These are phyloP conservation scores for Andrena dorsata DNA, from an alignment of 2,888 invertebrate species.

Conservation along the genomic window DNA sequence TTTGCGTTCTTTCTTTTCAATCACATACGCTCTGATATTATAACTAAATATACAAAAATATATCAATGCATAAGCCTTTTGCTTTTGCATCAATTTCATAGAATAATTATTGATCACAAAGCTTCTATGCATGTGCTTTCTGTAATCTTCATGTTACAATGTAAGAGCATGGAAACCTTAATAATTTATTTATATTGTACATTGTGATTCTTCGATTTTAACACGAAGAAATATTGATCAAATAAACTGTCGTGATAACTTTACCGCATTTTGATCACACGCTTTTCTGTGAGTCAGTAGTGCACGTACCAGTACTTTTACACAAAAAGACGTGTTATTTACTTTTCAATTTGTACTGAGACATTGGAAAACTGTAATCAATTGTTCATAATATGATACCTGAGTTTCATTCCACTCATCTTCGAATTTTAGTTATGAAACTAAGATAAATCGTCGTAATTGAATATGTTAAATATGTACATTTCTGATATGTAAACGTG, in stretches of 20 bases:
- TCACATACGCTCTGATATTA: slow-evolving; percentile 1
- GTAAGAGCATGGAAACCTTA: slow-evolving; percentile 30
- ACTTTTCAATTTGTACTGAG: slow-evolving; percentile 18
- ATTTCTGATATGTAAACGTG: too few species aligned
- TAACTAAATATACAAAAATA: slow-evolving; percentile 15
- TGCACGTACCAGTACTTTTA: neutral
- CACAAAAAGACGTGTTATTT: slow-evolving; percentile 8
- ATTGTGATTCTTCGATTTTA: slow-evolving; percentile 12
- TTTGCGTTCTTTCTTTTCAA: slow-evolving; percentile 9
- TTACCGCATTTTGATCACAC: slow-evolving; percentile 12
- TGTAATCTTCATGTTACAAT: slow-evolving; percentile 21
- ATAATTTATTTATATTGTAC: slow-evolving; percentile 50
- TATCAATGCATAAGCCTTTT: slow-evolving; percentile 20
- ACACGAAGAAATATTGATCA: slow-evolving; percentile 3
- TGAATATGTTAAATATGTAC: too few species aligned
- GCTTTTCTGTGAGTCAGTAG: neutral
- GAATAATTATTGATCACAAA: slow-evolving; percentile 24
- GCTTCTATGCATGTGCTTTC: slow-evolving; percentile 46
- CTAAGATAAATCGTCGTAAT: too few species aligned
- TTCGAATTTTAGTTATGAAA: too few species aligned
- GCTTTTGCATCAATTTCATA: slow-evolving; percentile 36
- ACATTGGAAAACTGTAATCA: slow-evolving; percentile 16
- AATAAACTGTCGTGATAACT: slow-evolving; percentile 14
- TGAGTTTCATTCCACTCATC: too few species aligned
- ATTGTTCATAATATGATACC: neutral